Conservation (phyloP, 2,888 invertebrate species). For the Parnassius glacialis region DNA sequence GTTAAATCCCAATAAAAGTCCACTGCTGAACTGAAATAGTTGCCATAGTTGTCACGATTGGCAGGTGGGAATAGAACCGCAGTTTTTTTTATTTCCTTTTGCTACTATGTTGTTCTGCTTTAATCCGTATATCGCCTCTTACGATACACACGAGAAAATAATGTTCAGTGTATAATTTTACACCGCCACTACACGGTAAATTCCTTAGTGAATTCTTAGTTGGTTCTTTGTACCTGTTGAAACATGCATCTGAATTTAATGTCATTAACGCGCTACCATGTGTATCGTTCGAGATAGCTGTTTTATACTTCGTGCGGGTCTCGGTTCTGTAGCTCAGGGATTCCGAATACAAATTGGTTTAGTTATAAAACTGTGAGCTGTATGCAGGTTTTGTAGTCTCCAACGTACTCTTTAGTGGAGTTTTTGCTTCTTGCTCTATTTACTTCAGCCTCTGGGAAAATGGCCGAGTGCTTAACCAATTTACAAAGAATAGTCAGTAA, state of each 20-base stretch:
- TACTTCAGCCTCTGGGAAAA: slow-evolving; percentile 18
- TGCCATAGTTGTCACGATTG: too few relatives aligned
- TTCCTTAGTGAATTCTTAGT: too few relatives aligned
- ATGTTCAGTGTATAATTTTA: too few relatives aligned
- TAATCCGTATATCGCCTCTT: too few relatives aligned
- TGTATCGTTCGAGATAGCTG: slow-evolving; percentile 32
- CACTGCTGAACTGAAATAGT: too few relatives aligned
- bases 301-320: slow-evolving; percentile 30
- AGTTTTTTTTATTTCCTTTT: too few relatives aligned
- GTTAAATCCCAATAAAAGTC: too few relatives aligned
- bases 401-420: slow-evolving; percentile 24
- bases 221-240: background rate
- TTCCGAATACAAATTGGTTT: slow-evolving; percentile 69
- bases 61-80: too few relatives aligned
- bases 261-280: slow-evolving; percentile 24
- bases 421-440: slow-evolving; percentile 24
- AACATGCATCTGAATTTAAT: slow-evolving; percentile 19
- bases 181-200: too few relatives aligned
- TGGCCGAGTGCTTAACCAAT: slow-evolving; percentile 18
- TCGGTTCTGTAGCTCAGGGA: slow-evolving; percentile 45
- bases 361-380: slow-evolving; percentile 65
- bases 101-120: too few relatives aligned
- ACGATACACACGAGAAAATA: too few relatives aligned
- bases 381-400: slow-evolving; percentile 52
- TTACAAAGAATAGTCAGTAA: slow-evolving; percentile 12